Evolutionary conservation across 2,797 vertebrate species (phyloP).

Genomic region (Chelon auratus): DNA sequence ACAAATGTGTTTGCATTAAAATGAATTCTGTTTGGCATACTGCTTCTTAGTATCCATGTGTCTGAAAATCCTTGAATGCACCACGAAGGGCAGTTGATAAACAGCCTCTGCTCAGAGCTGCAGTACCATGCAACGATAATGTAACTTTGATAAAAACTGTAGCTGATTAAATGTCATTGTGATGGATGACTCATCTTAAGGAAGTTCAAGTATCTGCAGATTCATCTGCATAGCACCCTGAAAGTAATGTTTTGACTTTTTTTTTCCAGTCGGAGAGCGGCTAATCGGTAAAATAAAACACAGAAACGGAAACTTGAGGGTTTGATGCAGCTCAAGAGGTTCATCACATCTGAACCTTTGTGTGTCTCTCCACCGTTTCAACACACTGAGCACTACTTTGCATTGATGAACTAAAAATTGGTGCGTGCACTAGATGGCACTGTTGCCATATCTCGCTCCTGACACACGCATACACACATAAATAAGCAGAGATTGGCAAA

Average conservation of each 20-base stretch:
- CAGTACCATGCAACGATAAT: slow-evolving; percentile 36
- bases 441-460: slow-evolving; percentile 64
- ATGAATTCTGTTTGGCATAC: not conserved
- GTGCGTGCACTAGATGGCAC: slow-evolving; percentile 76
- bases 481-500: slow-evolving; percentile 63
- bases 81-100: slow-evolving; percentile 21
- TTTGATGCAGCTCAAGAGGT: slow-evolving; percentile 22
- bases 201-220: slow-evolving; percentile 43
- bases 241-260: slow-evolving; percentile 7
- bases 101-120: slow-evolving; percentile 45
- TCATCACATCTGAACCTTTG: slow-evolving; percentile 9
- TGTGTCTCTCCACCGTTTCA: slow-evolving; percentile 9
- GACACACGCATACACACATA: slow-evolving; percentile 30
- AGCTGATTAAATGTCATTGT: slow-evolving; percentile 54
- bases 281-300: slow-evolving; percentile 13
- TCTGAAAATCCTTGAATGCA: slow-evolving; percentile 51
- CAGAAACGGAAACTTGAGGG: not conserved
- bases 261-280: slow-evolving; percentile 4
- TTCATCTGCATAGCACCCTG: slow-evolving; percentile 29
- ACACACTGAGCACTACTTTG: slow-evolving; percentile 12
- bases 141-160: slow-evolving; percentile 43
- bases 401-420: not conserved
- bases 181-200: slow-evolving; percentile 58
- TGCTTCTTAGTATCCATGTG: not conserved
- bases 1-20: slow-evolving; percentile 8